Evolutionary conservation across 2,888 invertebrate genomes (phyloP).

Genomic region (Drosophila borborema): DNA sequence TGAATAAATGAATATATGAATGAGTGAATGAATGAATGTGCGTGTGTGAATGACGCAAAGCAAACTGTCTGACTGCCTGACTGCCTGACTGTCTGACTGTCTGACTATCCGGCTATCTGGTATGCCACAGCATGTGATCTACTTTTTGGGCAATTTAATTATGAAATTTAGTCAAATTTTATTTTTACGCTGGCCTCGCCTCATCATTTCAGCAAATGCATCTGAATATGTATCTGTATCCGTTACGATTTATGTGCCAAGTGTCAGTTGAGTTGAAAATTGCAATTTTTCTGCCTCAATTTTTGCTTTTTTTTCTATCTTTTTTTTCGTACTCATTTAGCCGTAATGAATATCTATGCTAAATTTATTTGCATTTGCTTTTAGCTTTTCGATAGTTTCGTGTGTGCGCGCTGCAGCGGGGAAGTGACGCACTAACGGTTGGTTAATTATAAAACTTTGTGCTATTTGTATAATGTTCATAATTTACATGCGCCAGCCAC

Average conservation of each 20-base stretch:
- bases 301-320: neutral
- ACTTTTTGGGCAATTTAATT: slow-evolving; percentile 78
- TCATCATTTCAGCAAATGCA: slow-evolving; percentile 20
- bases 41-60: slow-evolving; percentile 46
- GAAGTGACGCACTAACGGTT: slow-evolving; percentile 47
- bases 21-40: slow-evolving; percentile 60
- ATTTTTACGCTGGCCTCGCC: slow-evolving; percentile 47
- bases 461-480: slow-evolving; percentile 76
- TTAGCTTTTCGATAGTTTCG: slow-evolving; percentile 55
- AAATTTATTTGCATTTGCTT: slow-evolving; percentile 66
- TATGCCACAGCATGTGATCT: slow-evolving; percentile 45
- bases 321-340: slow-evolving; percentile 6
- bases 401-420: slow-evolving; percentile 15
- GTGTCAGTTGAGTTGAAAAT: slow-evolving; percentile 66
- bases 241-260: slow-evolving; percentile 73
- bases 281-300: slow-evolving; percentile 29
- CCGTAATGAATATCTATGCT: slow-evolving; percentile 59
- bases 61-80: slow-evolving; percentile 36
- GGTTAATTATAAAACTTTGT: slow-evolving; percentile 78
- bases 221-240: slow-evolving; percentile 30
- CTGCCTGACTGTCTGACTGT: neutral
- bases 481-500: slow-evolving; percentile 60
- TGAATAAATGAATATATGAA: slow-evolving; percentile 24
- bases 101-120: neutral
- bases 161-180: slow-evolving; percentile 58